Evolutionary conservation across 2,797 vertebrate genomes (phyloP).

Genomic region (Falco novaeseelandiae): DNA sequence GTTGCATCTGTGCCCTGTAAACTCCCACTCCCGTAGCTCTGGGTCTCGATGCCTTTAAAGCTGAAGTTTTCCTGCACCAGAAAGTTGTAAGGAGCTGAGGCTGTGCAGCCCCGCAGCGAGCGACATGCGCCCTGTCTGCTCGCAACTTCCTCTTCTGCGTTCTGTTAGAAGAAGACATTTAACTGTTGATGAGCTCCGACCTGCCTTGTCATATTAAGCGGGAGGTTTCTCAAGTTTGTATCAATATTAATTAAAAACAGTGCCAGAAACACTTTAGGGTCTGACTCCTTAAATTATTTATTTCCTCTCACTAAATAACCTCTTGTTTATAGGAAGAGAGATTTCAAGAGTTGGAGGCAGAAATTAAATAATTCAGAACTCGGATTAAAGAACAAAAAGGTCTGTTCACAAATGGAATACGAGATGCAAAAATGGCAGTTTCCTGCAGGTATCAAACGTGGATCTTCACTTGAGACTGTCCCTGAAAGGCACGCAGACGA

Average conservation of each 20-base stretch:
- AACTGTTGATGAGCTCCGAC: constrained; percentile 53
- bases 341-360: constrained; percentile 9
- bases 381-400: constrained; percentile 52
- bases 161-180: constrained; percentile 3
- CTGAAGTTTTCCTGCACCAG: not conserved
- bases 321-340: constrained; percentile 23
- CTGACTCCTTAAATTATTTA: constrained; percentile 50
- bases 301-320: constrained; percentile 42
- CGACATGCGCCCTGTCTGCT: not conserved
- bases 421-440: constrained; percentile 30
- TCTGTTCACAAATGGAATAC: constrained; percentile 38
- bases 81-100: not conserved
- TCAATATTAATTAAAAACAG: constrained; percentile 65
- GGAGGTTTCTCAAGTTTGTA: constrained; percentile 34
- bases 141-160: constrained; percentile 23
- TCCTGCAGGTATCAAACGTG: constrained; percentile 25
- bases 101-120: not conserved
- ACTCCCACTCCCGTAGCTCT: not conserved
- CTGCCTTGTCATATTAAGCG: constrained; percentile 38
- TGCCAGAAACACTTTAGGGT: constrained; percentile 48
- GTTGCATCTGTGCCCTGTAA: not conserved
- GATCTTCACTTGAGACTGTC: not conserved
- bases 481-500: not conserved
- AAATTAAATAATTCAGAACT: constrained; percentile 54
- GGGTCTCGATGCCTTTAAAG: not conserved